These are phyloP conservation scores for Egretta garzetta DNA, from an alignment of 2,113 vertebrate genomes.

Conservation along the genomic window DNA sequence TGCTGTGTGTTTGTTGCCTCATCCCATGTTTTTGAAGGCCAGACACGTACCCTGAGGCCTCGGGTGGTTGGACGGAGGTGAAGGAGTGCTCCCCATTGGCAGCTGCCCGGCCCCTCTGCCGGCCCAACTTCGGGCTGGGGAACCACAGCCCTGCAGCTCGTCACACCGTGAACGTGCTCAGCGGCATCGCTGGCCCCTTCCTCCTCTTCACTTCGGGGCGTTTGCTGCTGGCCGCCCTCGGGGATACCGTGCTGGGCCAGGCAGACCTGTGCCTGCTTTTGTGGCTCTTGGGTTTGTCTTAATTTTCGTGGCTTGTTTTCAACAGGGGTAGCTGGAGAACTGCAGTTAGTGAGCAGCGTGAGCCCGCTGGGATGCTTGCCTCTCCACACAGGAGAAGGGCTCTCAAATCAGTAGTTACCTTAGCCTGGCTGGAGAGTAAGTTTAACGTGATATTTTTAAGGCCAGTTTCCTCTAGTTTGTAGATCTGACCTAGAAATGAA, in stretches of 20 bases:
- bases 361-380: neutral
- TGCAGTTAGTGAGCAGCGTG: neutral
- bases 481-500: neutral
- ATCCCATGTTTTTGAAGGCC: neutral
- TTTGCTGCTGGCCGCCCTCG: rapidly evolving
- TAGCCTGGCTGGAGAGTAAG: neutral
- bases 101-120: neutral
- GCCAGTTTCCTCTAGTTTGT: neutral
- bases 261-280: neutral
- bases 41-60: too few species aligned
- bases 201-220: rapidly evolving
- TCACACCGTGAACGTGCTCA: rapidly evolving
- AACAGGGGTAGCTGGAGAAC: neutral
- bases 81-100: too few species aligned
- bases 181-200: neutral
- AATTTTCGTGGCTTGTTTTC: neutral
- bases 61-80: rapidly evolving
- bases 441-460: neutral
- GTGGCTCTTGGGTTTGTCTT: neutral
- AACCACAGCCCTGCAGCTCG: rapidly evolving
- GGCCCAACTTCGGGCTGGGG: neutral
- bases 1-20: neutral
- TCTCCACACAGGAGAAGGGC: neutral
- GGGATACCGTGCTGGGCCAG: rapidly evolving
- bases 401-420: neutral